phyloP scores from a whole-genome alignment of 2,113 vertebrate species.

The Guaruba guarouba region DNA sequence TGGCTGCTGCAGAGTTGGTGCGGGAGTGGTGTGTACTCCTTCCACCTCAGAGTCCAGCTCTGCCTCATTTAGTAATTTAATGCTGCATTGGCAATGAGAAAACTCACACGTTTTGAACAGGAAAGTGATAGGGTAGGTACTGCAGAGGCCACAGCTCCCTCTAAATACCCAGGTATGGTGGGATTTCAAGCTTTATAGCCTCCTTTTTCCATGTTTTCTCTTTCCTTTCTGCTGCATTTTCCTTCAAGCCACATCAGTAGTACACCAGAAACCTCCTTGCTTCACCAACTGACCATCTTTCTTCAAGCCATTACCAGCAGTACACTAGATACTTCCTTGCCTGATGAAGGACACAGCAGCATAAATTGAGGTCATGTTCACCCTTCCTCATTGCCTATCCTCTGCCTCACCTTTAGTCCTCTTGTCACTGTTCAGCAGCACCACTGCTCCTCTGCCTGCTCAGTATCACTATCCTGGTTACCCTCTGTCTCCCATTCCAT shows the following conservation, averaged over 20 bases:
- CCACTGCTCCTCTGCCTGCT: background rate
- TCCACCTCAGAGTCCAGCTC: background rate
- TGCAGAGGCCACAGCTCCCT: background rate
- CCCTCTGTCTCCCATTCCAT: no score
- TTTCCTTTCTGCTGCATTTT: background rate
- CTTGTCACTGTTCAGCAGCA: background rate
- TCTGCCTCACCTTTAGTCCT: background rate
- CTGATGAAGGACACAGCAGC: background rate
- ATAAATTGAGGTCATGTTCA: rapidly evolving
- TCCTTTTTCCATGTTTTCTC: background rate
- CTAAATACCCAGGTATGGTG: background rate
- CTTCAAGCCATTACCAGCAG: background rate
- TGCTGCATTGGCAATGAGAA: background rate
- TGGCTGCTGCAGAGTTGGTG: rapidly evolving
- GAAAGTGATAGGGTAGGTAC: rapidly evolving
- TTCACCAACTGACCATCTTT: background rate
- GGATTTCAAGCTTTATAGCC: background rate
- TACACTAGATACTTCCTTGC: background rate
- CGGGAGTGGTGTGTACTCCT: background rate
- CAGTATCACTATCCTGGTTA: background rate
- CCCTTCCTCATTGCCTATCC: background rate
- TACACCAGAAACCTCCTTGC: background rate
- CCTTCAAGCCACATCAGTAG: background rate
- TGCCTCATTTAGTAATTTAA: background rate
- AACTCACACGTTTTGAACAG: background rate